Evolutionary conservation across 2,113 vertebrate genomes (phyloP), one percentile per base, ranked within the genome.

Genomic region (Electrona antarctica): DNA sequence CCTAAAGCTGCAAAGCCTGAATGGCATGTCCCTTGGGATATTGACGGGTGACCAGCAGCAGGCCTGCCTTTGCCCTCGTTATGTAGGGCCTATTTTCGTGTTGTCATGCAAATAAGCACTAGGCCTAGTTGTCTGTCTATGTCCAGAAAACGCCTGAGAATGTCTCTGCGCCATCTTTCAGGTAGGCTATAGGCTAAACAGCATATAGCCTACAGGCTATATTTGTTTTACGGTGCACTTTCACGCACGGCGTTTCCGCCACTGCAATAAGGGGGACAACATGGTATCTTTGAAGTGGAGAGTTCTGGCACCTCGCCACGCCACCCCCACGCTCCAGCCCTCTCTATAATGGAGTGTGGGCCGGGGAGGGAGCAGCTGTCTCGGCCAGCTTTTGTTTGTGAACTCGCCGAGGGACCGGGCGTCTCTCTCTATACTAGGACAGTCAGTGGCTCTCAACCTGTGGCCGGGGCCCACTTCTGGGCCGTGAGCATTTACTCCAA

Each of bases 271-370:
- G 77, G 66, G 21, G 69, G 69, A 78, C 74, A 74, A 76, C 65
- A 68, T 72, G 73, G 77, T 14, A 50, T 52, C 85, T 91, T 91
- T 92, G 81, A 89, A 89, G 83, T 85, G 65, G 71, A 69, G 76
- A n/a, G 0, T 7, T 61, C 90, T 90, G 90, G 83, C n/a, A 85
- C 82, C 80, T 90, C 84, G 85, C 89, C 92, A 77, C 8, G 21
- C 21, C 21, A 41, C 33, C 15, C 70, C 69, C 75, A 81, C 1
- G 67, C 55, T 78, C 74, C 76, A 61, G 60, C 76, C 52, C 6
- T 0, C 7, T 10, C 62, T 21, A 82, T 79, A 90, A 12, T 88
- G 86, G 33, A 41, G 73, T 79, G 81, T 69, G 77, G 73, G 72
- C 83, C 10, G 57, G 74, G 76, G 75, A 82, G 76, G 2, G 71